Evolutionary conservation across 2,113 vertebrate genomes (phyloP).

Genomic region (Mohoua ochrocephala): DNA sequence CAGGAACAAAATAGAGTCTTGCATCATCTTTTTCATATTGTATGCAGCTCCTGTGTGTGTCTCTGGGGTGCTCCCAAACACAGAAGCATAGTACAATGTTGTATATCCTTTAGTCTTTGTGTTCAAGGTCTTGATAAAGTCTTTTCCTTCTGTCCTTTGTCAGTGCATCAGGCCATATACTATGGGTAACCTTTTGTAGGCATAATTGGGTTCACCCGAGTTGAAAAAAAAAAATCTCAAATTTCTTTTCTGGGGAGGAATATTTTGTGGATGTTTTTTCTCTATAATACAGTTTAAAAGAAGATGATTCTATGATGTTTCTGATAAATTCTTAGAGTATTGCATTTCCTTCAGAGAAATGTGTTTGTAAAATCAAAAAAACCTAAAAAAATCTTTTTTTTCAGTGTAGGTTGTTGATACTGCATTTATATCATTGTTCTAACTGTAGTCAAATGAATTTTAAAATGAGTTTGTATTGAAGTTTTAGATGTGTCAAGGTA

Average conservation of each 20-base stretch:
- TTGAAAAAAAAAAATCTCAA: background rate
- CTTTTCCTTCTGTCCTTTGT: background rate
- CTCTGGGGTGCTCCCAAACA: background rate
- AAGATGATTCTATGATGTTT: background rate
- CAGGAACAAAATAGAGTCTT: background rate
- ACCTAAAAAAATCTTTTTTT: accelerated
- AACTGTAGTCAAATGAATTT: background rate
- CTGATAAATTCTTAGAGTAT: background rate
- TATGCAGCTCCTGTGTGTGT: background rate
- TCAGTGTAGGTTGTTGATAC: background rate
- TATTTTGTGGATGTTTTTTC: background rate
- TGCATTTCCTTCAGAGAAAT: background rate
- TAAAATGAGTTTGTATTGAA: background rate
- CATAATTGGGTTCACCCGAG: background rate
- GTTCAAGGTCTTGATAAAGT: background rate
- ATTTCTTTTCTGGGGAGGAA: background rate
- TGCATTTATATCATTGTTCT: background rate
- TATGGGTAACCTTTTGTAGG: background rate
- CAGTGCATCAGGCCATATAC: background rate
- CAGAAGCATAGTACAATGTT: background rate
- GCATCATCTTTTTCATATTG: background rate
- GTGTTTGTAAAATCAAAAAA: background rate
- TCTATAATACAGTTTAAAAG: background rate
- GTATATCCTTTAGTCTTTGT: background rate
- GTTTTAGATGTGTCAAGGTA: background rate